Evolutionary conservation across 30 jellyfish, hydroid and myxozoan genomes (phyloP).

Genomic region (Aurelia aurita complex sp. Pacific): DNA sequence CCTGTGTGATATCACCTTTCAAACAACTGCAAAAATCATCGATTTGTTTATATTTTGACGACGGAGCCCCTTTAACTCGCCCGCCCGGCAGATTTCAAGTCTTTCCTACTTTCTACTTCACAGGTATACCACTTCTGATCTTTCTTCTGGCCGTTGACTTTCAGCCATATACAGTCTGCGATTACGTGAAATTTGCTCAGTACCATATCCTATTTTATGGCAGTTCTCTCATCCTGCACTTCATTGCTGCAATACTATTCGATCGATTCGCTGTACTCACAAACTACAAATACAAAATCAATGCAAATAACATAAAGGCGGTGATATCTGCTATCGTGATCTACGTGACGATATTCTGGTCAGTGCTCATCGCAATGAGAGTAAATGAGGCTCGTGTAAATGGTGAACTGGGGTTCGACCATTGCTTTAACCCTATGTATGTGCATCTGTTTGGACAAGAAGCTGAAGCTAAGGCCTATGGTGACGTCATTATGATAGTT

Average conservation of each 20-base stretch:
- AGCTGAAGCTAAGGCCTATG: neutral
- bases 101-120: neutral
- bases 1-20: too few relatives aligned
- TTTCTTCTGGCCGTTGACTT: neutral
- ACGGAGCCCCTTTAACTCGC: too few relatives aligned
- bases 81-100: too few relatives aligned
- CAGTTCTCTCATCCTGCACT: slow-evolving; percentile 8
- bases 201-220: slow-evolving; percentile 16
- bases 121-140: slow-evolving; percentile 6
- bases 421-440: neutral
- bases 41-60: too few relatives aligned
- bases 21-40: too few relatives aligned
- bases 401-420: neutral
- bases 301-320: neutral
- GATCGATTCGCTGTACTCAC: slow-evolving; percentile 17
- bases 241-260: neutral
- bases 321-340: neutral
- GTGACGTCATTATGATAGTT: neutral
- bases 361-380: neutral
- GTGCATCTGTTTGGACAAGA: neutral
- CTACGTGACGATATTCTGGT: neutral
- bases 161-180: neutral
- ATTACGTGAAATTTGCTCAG: slow-evolving; percentile 2
- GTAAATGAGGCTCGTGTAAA: neutral
- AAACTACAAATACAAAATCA: neutral